Evolutionary conservation across 2,797 vertebrate species (phyloP).

Genomic region (Cyprinella venusta): DNA sequence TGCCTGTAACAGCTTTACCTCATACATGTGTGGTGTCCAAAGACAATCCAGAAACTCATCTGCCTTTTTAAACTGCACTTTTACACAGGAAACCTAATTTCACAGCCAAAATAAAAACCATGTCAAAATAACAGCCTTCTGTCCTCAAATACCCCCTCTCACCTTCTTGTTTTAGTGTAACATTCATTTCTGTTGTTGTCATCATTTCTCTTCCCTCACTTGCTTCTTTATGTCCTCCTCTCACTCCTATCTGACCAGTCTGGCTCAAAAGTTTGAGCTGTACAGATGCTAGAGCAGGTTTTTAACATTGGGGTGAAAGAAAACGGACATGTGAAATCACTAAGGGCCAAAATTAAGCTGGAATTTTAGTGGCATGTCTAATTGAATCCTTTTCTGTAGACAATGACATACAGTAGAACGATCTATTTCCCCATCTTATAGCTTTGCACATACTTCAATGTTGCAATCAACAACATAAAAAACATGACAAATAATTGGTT

Average conservation of each 20-base stretch:
- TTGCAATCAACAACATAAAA: neutral
- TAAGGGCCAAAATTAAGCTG: conserved; percentile 14
- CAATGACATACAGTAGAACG: neutral
- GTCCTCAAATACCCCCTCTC: conserved; percentile 5
- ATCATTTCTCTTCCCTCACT: conserved; percentile 6
- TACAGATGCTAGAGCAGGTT: conserved; percentile 20
- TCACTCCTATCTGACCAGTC: conserved; percentile 9
- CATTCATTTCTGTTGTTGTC: conserved; percentile 37
- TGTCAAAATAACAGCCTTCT: conserved; percentile 11
- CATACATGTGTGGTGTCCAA: conserved; percentile 7
- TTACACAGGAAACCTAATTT: neutral
- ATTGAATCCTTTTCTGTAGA: conserved; percentile 2
- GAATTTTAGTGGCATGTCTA: conserved; percentile 23
- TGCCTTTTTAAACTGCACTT: conserved; percentile 12
- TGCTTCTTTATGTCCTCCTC: conserved; percentile 14
- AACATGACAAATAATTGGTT: conserved; percentile 19
- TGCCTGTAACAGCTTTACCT: conserved; percentile 4
- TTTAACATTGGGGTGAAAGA: neutral
- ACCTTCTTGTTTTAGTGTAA: conserved; percentile 15
- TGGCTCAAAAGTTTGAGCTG: conserved; percentile 18
- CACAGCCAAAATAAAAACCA: conserved; percentile 10
- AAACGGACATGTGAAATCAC: conserved; percentile 26
- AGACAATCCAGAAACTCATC: neutral
- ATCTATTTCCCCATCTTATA: conserved; percentile 40
- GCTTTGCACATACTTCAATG: conserved; percentile 34